A percentile compares a stretch with the other conserved stretches of the same genome.
phyloP scores from a whole-genome alignment of 2,888 invertebrate genomes.

The Sicus ferrugineus region DNA sequence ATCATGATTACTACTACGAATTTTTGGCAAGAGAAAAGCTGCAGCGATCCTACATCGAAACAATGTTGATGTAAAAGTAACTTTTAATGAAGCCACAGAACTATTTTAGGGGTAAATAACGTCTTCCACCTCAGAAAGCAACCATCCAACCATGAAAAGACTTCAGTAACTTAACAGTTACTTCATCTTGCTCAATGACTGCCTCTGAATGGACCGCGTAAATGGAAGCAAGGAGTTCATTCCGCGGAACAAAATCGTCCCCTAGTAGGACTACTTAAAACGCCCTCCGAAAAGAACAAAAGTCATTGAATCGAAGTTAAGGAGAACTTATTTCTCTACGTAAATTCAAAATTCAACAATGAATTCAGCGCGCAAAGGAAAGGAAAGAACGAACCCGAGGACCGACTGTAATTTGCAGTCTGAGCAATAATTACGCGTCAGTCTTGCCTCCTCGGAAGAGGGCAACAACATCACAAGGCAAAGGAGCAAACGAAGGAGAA shows the following conservation, averaged over 20 bases:
- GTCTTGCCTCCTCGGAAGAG: not conserved
- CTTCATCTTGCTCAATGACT: not conserved
- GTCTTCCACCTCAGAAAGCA: not conserved
- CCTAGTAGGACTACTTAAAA: not conserved
- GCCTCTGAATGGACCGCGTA: not conserved
- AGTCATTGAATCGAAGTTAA: conserved; percentile 19
- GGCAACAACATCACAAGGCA: not conserved
- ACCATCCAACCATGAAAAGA: not conserved
- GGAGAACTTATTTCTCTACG: not conserved
- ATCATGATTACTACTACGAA: no score
- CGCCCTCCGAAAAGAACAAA: conserved; percentile 6
- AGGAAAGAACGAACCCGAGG: conserved; percentile 19
- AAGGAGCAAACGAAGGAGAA: not conserved
- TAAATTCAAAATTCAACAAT: conserved; percentile 7
- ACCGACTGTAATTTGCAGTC: conserved; percentile 23
- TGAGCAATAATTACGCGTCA: conserved; percentile 19
- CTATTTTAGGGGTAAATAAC: no score
- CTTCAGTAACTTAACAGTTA: conserved; percentile 12
- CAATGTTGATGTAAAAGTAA: no score
- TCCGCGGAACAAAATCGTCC: no score
- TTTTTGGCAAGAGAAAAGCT: no score
- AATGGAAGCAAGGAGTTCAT: not conserved
- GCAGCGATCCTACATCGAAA: no score
- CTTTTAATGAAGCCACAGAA: no score
- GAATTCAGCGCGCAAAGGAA: conserved; percentile 16